Evolutionary conservation across 2,888 invertebrate genomes (phyloP).

Genomic region (Tiliacea citrago): DNA sequence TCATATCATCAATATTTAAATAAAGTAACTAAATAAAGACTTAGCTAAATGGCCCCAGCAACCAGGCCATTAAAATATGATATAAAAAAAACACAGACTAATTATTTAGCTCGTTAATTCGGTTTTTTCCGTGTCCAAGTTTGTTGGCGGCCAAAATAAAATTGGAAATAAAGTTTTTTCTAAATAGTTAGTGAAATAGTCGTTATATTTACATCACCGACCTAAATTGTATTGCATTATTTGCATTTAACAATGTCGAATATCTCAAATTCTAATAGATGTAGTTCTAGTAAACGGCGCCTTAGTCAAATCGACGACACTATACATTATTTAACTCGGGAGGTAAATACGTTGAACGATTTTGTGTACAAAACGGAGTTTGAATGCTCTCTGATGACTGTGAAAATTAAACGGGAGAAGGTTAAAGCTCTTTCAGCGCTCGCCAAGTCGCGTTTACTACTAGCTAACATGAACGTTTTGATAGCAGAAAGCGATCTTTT

Average conservation of each 20-base stretch:
- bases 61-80: no score
- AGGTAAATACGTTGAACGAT: slow-evolving; percentile 4
- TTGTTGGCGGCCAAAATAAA: neutral
- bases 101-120: no score
- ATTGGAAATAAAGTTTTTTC: neutral
- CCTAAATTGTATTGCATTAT: neutral
- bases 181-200: neutral
- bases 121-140: neutral
- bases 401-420: slow-evolving; percentile 47
- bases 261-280: neutral
- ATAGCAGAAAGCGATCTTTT: slow-evolving; percentile 35
- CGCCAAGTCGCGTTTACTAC: slow-evolving; percentile 22
- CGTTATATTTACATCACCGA: neutral
- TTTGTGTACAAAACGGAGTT: slow-evolving; percentile 10
- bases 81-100: no score
- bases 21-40: no score
- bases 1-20: no score
- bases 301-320: slow-evolving; percentile 35
- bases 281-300: slow-evolving; percentile 19
- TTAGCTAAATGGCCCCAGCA: no score
- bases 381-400: slow-evolving; percentile 18
- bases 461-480: slow-evolving; percentile 46
- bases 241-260: slow-evolving; percentile 13
- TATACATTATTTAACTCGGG: slow-evolving; percentile 20
- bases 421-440: slow-evolving; percentile 40